Evolutionary conservation across 1,140 invertebrate species (phyloP), one percentile per base, ranked within the genome.

Genomic region (Drosophila oshimai): DNA sequence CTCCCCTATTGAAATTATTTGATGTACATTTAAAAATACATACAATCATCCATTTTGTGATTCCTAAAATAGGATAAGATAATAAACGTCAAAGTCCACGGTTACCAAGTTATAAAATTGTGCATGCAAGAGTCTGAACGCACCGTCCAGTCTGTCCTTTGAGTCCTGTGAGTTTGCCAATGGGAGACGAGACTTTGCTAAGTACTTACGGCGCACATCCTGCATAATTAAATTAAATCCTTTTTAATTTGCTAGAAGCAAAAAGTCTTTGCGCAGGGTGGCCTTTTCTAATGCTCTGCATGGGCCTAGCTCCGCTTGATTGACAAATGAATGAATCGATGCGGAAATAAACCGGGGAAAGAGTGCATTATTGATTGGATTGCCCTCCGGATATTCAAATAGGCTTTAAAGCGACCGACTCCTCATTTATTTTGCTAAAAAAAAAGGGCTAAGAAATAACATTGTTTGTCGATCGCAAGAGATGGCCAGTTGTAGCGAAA

Each of bases 221-320:
- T 44, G 20, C 37, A 26, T 60, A 62, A 62, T 33, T 62, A 3
- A 60, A 62, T 62, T 44, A 62, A 57, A 44, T 10, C 53, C 28
- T 31, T 62, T 44, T 24, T 60, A 61, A 61, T 61, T 61, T 60
- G 22, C 37, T 10, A 31, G 58, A 45, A 28, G 26, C 10, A 18
- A 6, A 6, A 6, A 36, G 2, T 34, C 18, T 20, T 34, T 10
- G n/a, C 53, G 4, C 4, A 17, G 3, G 15, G 12, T 6, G 29
- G 7, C 29, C n/a, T n/a, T n/a, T 20, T 22, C 54, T 53, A 57
- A 57, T 33, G 54, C 28, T 34, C 29, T 24, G 7, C 20, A 9
- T 57, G 41, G 1, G 15, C 17, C 36, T 9, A 39, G 39, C 39
- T 26, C 12, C 7, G 22, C 22, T 44, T 26, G 54, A 57, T 36